phyloP scores from a whole-genome alignment of 2,888 invertebrate genomes.

The Odiellus spinosus region DNA sequence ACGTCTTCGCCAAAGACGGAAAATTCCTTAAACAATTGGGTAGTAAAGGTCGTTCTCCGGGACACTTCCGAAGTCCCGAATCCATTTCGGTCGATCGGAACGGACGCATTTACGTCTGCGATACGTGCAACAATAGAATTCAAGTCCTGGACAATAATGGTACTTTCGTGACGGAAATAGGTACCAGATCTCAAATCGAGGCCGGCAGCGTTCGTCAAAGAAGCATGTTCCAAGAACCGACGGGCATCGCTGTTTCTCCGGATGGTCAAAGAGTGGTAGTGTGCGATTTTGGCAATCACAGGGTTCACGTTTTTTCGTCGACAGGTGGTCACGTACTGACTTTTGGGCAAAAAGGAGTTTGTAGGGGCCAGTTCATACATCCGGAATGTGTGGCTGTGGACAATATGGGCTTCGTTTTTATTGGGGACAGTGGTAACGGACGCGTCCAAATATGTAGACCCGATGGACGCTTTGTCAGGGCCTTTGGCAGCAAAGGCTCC shows the following conservation, averaged over 20 bases:
- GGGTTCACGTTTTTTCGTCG: slow-evolving; percentile 40
- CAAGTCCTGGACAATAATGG: slow-evolving; percentile 38
- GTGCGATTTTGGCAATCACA: slow-evolving; percentile 53
- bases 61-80: slow-evolving; percentile 52
- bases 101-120: slow-evolving; percentile 49
- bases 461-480: slow-evolving; percentile 48
- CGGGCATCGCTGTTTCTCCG: slow-evolving; percentile 46
- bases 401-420: slow-evolving; percentile 52
- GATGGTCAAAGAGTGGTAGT: slow-evolving; percentile 37
- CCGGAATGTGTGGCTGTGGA: slow-evolving; percentile 58
- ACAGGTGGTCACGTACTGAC: slow-evolving; percentile 40
- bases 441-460: slow-evolving; percentile 57
- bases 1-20: slow-evolving; percentile 49
- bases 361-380: slow-evolving; percentile 51
- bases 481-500: slow-evolving; percentile 37
- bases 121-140: slow-evolving; percentile 58
- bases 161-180: slow-evolving; percentile 43
- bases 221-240: slow-evolving; percentile 48
- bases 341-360: slow-evolving; percentile 48
- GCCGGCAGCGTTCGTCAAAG: slow-evolving; percentile 22
- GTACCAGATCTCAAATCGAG: slow-evolving; percentile 27
- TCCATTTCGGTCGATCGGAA: slow-evolving; percentile 45
- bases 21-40: slow-evolving; percentile 43
- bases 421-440: slow-evolving; percentile 62
- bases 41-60: slow-evolving; percentile 44